phyloP scores from a whole-genome alignment of 2,113 vertebrate genomes.

The Ammodytes dubius region DNA sequence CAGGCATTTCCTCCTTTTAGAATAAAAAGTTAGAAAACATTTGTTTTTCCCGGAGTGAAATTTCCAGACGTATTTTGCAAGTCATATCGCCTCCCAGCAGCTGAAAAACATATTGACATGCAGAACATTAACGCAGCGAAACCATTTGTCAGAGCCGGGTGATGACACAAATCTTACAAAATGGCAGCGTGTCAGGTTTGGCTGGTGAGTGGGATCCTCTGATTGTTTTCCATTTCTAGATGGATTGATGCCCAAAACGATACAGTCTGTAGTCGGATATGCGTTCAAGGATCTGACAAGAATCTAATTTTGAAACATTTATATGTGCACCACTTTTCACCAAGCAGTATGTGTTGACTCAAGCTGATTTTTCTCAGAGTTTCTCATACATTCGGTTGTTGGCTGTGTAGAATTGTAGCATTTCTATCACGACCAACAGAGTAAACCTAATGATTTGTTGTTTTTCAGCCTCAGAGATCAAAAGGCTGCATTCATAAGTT shows the following conservation, averaged over 20 bases:
- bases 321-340: not conserved
- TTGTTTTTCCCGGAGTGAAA: not conserved
- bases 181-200: conserved; percentile 28
- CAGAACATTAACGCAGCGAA: conserved; percentile 36
- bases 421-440: conserved; percentile 13
- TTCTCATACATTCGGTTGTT: conserved; percentile 8
- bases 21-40: not conserved
- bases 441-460: conserved; percentile 36
- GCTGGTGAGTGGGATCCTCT: not conserved
- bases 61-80: not conserved
- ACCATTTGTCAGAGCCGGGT: conserved; percentile 29
- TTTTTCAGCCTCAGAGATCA: conserved; percentile 46
- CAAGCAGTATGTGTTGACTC: not conserved
- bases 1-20: not conserved
- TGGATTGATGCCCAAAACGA: conserved; percentile 6
- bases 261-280: not conserved
- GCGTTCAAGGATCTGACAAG: not conserved
- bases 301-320: not conserved
- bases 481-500: conserved; percentile 24
- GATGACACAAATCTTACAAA: conserved; percentile 43
- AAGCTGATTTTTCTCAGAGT: not conserved
- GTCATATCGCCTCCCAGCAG: conserved; percentile 11
- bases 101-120: conserved; percentile 62
- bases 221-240: conserved; percentile 15
- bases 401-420: conserved; percentile 10